Evolutionary conservation across 2,797 vertebrate species (phyloP), one percentile per base, ranked within the genome.

Genomic region (Hippoglossus hippoglossus): DNA sequence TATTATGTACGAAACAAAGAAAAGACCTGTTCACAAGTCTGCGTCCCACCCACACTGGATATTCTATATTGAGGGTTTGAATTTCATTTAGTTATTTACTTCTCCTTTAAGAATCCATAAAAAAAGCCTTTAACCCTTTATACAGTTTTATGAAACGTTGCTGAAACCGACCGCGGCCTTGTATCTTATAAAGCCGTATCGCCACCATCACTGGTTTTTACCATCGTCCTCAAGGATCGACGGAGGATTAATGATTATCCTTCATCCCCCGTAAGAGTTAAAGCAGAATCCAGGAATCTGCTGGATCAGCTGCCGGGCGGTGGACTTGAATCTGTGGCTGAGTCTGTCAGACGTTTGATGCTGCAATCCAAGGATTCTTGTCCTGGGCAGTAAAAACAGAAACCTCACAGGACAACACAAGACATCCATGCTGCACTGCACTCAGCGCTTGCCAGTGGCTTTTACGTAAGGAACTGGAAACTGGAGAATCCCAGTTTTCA

Each of bases 241-340:
- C 2, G 15, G 26, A 52, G 64, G 88, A 77, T 92, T 88, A 88
- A 91, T 90, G 67, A 92, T 92, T 90, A 84, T 73, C 80, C 36
- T 57, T 41, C 57, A 44, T 44, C 36, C 57, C 79, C 13, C 26
- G 8, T 63, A 66, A 62, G 26, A 44, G 77, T 86, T 83, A 83
- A 87, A 81, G 74, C 21, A 54, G 77, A 83, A 83, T 64, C 74
- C 71, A 80, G 73, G 77, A 90, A 88, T 91, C 52, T 83, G 87
- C 86, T 82, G 67, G 50, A 80, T 87, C 87, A 87, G 89, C 83
- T 70, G 31, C 22, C 71, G 18, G 50, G 47, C 9, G 0, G 12
- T 44, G 57, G 55, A 74, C 63, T 65, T 31, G 25, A 54, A 28
- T 18, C 47, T 19, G 46, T 49, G 46, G 7, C 44, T 26, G 22